Base-by-base conservation (phyloP, 2,797 vertebrate species). In the Synanceia verrucosa region DNA sequence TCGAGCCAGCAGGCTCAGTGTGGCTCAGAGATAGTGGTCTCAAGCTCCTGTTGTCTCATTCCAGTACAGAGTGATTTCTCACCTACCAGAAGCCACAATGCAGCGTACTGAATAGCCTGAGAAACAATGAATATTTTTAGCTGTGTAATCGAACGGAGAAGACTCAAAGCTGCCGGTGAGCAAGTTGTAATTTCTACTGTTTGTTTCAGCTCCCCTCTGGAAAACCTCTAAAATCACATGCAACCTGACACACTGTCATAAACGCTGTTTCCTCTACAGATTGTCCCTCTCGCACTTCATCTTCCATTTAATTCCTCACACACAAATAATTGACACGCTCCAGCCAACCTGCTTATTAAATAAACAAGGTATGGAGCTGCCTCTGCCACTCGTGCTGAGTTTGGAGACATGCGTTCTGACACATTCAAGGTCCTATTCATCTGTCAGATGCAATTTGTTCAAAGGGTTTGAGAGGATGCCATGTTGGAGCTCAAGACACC, bases 321-420 rank as follows among this genome's bases (percentile, higher is more conserved):
- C 24, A 23, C 24, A 31, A 81, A 72, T 83, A 85, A 87, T 85
- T 84, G 78, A 83, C 70, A 68, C 8, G 47, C 65, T 81, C 41
- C 8, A 26, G 28, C 73, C 21, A 24, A 62, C 28, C 60, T 59
- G 74, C 69, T 84, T 67, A 84, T 88, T 77, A 76, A 76, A 82
- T 70, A 78, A 85, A 75, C 68, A 76, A 61, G 66, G 70, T 64
- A 43, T 34, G 23, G 19, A 13, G 39, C 69, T 29, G 29, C 37
- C 58, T 18, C 21, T 10, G 11, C 63, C 48, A 7, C 44, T 59
- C 21, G 10, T 1, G n/a, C 50, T 2, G 47, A 13, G 43, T 12
- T 63, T 50, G 51, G 74, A 76, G 75, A 48, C 57, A 72, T 53
- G 56, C 75, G 51, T 51, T 46, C 51, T 21, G 64, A 70, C 44